Conservation (phyloP, 2,888 invertebrate species). For the Trissoscelio sp. region DNA sequence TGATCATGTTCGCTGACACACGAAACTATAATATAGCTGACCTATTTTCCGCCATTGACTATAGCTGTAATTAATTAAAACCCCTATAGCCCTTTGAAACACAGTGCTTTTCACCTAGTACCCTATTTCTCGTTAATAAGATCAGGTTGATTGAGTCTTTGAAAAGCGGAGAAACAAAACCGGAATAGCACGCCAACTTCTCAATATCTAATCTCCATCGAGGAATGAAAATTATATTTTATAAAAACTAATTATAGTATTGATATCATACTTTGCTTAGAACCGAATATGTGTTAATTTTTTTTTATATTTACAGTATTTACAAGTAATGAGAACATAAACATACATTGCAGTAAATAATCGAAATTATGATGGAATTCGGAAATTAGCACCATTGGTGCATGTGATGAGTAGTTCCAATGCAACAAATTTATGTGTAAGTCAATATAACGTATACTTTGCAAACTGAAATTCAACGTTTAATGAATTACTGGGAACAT, state of each 20-base stretch:
- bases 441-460: slow-evolving; percentile 39
- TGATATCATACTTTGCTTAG: slow-evolving; percentile 20
- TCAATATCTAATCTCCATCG: slow-evolving; percentile 35
- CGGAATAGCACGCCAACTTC: slow-evolving; percentile 32
- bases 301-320: neutral
- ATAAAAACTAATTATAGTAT: slow-evolving; percentile 32
- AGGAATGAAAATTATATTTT: slow-evolving; percentile 24
- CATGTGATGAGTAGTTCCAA: slow-evolving; percentile 26
- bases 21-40: slow-evolving; percentile 12
- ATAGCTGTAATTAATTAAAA: slow-evolving; percentile 41
- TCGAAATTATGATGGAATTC: slow-evolving; percentile 8
- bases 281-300: slow-evolving; percentile 10
- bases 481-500: slow-evolving; percentile 46
- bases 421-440: slow-evolving; percentile 29
- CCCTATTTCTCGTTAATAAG: slow-evolving; percentile 32
- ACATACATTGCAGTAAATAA: neutral
- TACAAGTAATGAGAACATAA: slow-evolving; percentile 1
- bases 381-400: slow-evolving; percentile 40
- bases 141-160: slow-evolving; percentile 38
- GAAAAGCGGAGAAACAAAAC: slow-evolving; percentile 27
- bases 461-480: slow-evolving; percentile 20
- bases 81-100: slow-evolving; percentile 37
- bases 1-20: slow-evolving; percentile 1
- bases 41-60: slow-evolving; percentile 18
- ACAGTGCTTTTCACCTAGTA: slow-evolving; percentile 35